phyloP scores from a whole-genome alignment of 2,113 vertebrate genomes.

The Thinocorus orbignyianus region DNA sequence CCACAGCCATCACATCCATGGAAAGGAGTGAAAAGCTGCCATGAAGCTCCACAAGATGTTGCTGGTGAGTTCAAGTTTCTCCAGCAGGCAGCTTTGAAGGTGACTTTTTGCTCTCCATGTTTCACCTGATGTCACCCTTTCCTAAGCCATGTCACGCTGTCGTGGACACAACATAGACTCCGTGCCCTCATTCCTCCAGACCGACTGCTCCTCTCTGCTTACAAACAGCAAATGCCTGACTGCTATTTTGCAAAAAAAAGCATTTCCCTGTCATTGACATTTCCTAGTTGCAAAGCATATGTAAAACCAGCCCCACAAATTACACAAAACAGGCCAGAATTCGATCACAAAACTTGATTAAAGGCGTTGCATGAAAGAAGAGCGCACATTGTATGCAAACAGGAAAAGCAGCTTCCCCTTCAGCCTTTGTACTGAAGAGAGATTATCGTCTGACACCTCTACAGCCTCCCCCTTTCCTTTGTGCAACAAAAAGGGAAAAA shows the following conservation, averaged over 20 bases:
- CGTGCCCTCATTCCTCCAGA: background rate
- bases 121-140: background rate
- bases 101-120: background rate
- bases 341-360: constrained; percentile 19
- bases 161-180: background rate
- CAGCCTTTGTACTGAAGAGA: background rate
- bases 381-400: background rate
- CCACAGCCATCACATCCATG: background rate
- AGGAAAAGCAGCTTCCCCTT: background rate
- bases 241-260: background rate
- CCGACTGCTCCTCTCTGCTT: background rate
- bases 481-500: background rate
- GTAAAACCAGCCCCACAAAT: background rate
- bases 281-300: background rate
- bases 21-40: background rate
- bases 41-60: background rate
- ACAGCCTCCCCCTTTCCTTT: background rate
- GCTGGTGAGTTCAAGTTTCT: background rate
- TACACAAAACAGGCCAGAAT: background rate
- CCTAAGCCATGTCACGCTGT: rapidly evolving
- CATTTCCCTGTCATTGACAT: background rate
- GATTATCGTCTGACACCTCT: background rate
- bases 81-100: background rate
- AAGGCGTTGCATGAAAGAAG: constrained; percentile 17
- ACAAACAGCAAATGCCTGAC: background rate